Evolutionary conservation across 2,797 vertebrate species (phyloP).

Genomic region (Labeo calbasu): DNA sequence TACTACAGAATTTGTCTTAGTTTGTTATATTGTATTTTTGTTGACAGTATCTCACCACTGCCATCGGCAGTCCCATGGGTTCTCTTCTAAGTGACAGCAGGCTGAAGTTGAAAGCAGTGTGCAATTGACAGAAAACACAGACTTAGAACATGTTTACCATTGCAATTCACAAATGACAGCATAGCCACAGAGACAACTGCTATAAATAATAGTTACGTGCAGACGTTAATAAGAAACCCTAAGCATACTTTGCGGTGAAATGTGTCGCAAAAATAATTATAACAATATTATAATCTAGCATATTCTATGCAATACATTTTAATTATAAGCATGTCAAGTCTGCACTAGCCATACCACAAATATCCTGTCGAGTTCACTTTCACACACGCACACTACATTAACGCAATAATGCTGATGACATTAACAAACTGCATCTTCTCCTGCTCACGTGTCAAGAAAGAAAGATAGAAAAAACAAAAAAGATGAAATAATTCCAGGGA

Average conservation of each 20-base stretch:
- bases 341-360: slow-evolving; percentile 7
- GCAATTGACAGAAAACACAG: slow-evolving; percentile 30
- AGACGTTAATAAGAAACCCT: neutral
- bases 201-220: slow-evolving; percentile 5
- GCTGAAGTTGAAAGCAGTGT: slow-evolving; percentile 28
- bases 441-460: slow-evolving; percentile 7
- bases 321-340: neutral
- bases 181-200: neutral
- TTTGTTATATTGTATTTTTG: slow-evolving; percentile 14
- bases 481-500: slow-evolving; percentile 10
- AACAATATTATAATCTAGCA: neutral
- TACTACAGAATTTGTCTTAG: slow-evolving; percentile 1
- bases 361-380: neutral
- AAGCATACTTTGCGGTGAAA: neutral
- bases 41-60: slow-evolving; percentile 29
- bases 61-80: slow-evolving; percentile 32
- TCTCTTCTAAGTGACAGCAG: slow-evolving; percentile 34
- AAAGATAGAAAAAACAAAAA: neutral
- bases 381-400: slow-evolving; percentile 14
- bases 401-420: neutral
- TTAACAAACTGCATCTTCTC: neutral
- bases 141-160: slow-evolving; percentile 30
- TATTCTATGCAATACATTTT: neutral
- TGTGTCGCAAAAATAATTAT: neutral
- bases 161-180: slow-evolving; percentile 20